Evolutionary conservation across 1,140 invertebrate genomes (phyloP).

Genomic region (Belonocnema kinseyi): DNA sequence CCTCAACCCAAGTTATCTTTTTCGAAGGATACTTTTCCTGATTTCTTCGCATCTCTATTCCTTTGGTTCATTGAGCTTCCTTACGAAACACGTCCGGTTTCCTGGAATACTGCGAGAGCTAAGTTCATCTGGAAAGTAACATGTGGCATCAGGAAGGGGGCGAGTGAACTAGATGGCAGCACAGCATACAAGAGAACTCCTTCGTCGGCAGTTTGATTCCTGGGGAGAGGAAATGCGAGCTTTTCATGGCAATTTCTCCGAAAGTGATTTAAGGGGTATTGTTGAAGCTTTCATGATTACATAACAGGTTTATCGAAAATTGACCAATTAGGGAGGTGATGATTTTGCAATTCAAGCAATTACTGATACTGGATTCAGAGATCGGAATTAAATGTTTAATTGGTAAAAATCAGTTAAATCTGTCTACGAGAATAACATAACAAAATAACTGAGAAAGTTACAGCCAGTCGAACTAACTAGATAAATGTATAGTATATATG

Average conservation of each 20-base stretch:
- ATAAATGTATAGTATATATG: no score
- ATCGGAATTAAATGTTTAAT: not conserved
- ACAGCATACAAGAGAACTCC: slow-evolving; percentile 4
- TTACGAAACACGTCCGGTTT: not conserved
- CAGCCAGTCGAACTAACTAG: no score
- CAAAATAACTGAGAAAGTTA: no score
- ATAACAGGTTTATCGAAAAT: slow-evolving; percentile 17
- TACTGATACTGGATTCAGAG: not conserved
- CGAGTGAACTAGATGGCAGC: not conserved
- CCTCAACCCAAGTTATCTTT: no score
- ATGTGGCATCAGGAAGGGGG: not conserved
- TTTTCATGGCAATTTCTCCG: not conserved
- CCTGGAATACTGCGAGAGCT: not conserved
- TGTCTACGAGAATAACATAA: no score
- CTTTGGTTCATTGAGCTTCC: not conserved
- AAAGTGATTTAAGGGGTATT: slow-evolving; percentile 14
- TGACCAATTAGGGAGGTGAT: slow-evolving; percentile 17
- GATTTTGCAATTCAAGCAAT: slow-evolving; percentile 19
- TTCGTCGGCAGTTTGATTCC: not conserved
- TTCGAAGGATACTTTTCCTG: no score
- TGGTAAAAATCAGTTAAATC: not conserved
- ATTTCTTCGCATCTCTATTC: not conserved
- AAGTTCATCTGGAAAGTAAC: not conserved
- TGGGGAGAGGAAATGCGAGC: not conserved
- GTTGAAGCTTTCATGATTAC: slow-evolving; percentile 13